These are phyloP conservation scores for Leptopilina clavipes DNA, from an alignment of 1,140 invertebrate species.

Conservation along the genomic window DNA sequence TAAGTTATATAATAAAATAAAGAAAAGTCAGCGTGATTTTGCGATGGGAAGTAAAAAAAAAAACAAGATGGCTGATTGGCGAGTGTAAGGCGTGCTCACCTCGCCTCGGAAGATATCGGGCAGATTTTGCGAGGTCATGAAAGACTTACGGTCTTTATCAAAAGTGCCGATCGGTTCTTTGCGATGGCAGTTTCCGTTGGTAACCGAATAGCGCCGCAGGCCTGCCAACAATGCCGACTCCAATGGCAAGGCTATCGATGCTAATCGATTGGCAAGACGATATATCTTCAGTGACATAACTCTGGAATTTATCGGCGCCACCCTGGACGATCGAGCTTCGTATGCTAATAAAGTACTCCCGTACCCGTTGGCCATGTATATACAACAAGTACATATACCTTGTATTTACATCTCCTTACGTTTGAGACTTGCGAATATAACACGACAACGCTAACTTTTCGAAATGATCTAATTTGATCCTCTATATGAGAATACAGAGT, in stretches of 20 bases:
- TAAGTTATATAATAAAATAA: background rate
- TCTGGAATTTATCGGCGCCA: constrained; percentile 69
- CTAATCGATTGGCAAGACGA: constrained; percentile 66
- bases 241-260: constrained; percentile 62
- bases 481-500: background rate
- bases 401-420: constrained; percentile 39
- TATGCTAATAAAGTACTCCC: constrained; percentile 67
- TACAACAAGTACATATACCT: constrained; percentile 38
- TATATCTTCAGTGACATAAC: constrained; percentile 69
- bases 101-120: constrained; percentile 52
- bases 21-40: background rate
- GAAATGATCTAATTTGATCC: constrained; percentile 25
- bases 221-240: constrained; percentile 59
- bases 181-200: constrained; percentile 51
- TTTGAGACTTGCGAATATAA: constrained; percentile 23
- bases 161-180: constrained; percentile 50
- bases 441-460: constrained; percentile 7
- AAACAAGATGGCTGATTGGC: constrained; percentile 47
- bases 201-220: constrained; percentile 55
- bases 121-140: constrained; percentile 55
- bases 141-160: constrained; percentile 59
- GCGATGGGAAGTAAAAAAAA: too few relatives aligned
- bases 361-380: constrained; percentile 40
- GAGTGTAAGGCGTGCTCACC: constrained; percentile 46
- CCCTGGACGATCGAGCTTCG: constrained; percentile 54